Base-by-base conservation (phyloP, 2,113 vertebrate species). In the Dromiciops gliroides region DNA sequence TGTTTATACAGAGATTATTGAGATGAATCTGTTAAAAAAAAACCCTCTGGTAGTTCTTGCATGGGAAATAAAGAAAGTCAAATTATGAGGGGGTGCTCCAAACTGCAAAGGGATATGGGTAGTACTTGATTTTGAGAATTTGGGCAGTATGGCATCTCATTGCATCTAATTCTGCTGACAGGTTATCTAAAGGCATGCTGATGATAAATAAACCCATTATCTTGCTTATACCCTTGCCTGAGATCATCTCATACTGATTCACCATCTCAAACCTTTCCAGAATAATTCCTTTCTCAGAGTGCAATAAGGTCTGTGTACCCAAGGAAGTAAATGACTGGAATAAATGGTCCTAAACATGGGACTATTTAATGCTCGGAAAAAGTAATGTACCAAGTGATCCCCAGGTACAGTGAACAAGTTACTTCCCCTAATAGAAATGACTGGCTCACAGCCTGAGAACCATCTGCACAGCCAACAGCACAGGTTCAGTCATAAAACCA, bases 251-350 rank as follows among this genome's bases (percentile, higher is more conserved):
- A 44, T 88, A 95, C 48, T n/a, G 49, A 94, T 90, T 94, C 88
- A 92, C 31, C 6, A 48, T 89, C 44, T 91, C 48, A 53, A n/a
- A 93, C 95, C 67, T 96, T 9, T 83, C 16, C 51, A 92, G n/a
- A 92, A 48, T 91, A 92, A 93, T 88, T 96, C 94, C 92, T 95
- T 90, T 95, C n/a, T 95, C 48, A 48, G 22, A 92, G 31, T 95
- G 88, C n/a, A 93, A 48, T 50, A 56, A 67, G 23, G 25, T 91
- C 28, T 47, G 47, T 91, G 83, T 50, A 8, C 50, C 93, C 52
- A 94, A 92, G 51, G 90, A 92, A 67, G 23, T 93, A 88, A 97
- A 92, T n/a, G 25, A 90, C 19, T 37, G 90, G 28, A 89, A 48
- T 56, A 92, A 89, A 44, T n/a, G 8, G 19, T n/a, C 51, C 22